Evolutionary conservation across 2,113 vertebrate genomes (phyloP).

Genomic region (Ictalurus furcatus): DNA sequence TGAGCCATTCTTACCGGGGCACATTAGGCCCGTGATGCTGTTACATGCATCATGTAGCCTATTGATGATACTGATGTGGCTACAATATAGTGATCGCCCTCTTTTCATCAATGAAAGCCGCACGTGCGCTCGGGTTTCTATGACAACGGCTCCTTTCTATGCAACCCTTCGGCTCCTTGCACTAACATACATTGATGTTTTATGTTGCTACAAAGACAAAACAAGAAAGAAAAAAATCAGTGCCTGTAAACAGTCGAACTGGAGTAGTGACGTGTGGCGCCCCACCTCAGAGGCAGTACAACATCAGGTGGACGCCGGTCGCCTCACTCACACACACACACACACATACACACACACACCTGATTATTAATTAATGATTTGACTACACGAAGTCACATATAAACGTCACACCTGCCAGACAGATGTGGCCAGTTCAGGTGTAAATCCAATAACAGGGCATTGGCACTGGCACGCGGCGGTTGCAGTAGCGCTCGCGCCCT

Average conservation of each 20-base stretch:
- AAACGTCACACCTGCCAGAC: neutral
- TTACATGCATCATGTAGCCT: neutral
- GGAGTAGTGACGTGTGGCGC: neutral
- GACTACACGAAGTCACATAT: neutral
- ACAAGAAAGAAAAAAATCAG: neutral
- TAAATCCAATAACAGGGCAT: conserved; percentile 30
- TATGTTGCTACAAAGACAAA: neutral
- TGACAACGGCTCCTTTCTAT: conserved; percentile 57
- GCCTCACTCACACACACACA: neutral
- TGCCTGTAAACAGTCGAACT: neutral
- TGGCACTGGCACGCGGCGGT: conserved; percentile 13
- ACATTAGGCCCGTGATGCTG: neutral
- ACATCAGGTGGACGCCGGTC: conserved; percentile 1
- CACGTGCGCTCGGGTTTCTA: conserved; percentile 62
- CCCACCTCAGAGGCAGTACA: conserved; percentile 18
- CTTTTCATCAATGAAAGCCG: conserved; percentile 23
- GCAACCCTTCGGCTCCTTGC: conserved; percentile 61
- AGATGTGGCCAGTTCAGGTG: neutral
- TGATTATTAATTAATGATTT: neutral
- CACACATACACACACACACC: neutral
- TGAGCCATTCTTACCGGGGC: neutral
- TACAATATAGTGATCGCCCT: conserved; percentile 6
- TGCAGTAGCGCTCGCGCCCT: conserved; percentile 28
- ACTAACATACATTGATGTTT: neutral
- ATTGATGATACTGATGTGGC: neutral